Base-by-base conservation (phyloP, 2,797 vertebrate genomes). In the Gambelia wislizenii region DNA sequence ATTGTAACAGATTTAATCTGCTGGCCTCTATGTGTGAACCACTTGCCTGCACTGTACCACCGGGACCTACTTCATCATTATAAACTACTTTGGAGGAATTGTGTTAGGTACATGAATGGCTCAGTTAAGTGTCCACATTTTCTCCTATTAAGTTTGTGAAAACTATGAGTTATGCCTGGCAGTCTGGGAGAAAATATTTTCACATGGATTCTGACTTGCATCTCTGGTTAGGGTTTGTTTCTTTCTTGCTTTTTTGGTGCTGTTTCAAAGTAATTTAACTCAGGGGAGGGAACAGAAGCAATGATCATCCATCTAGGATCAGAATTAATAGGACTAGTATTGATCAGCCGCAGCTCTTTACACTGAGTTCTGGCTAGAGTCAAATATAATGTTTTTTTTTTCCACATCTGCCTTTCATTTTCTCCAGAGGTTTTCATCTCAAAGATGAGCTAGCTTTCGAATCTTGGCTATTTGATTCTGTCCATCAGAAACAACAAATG, bases 291-390 rank as follows among this genome's bases (percentile, higher is more conserved):
- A 96, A 85, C n/a, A 92, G 91, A 95, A 90, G 91, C 88, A 95
- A 91, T 93, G 92, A 92, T 96, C 95, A 94, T 93, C 85, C 1
- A 0, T 88, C 94, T 93, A 85, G 91, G 89, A 92, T 94, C 92
- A 96, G 90, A 97, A 96, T 97, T 96, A 97, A 97, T 96, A 96
- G 90, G 77, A 18, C 86, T 84, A 18, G 42, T 96, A 96, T 97
- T 95, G 96, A 97, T 96, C 95, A 95, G 86, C 61, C 64, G 61
- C 33, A 92, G 86, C n/a, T 94, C 87, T 96, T 95, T 92, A 94
- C 90, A 89, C 42, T 84, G 47, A 94, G 30, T 59, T 94, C 89
- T 96, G 90, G 70, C 78, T 92, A 90, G 91, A 96, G 94, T 96
- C 89, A 95, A 96, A 96, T 90, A 92, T 90, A 95, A 91, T 89